Conservation (phyloP, 2,797 vertebrate species). For the Premnoplex brunnescens region DNA sequence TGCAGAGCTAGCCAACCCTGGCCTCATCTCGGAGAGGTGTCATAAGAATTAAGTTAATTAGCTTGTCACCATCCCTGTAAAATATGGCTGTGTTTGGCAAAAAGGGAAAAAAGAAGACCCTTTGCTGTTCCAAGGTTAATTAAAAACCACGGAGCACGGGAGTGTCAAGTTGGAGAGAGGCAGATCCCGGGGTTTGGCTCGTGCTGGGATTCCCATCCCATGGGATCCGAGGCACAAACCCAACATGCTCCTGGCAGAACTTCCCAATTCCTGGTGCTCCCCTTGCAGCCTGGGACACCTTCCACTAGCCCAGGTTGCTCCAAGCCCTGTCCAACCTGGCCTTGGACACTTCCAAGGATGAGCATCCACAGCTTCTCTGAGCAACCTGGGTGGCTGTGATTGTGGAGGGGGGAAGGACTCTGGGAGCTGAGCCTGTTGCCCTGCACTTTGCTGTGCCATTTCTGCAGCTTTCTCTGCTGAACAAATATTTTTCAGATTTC, state of each 20-base stretch:
- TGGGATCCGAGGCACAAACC: background rate
- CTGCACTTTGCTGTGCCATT: rapidly evolving
- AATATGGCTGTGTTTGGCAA: conserved; percentile 74
- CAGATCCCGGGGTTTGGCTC: background rate
- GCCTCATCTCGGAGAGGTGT: conserved; percentile 78
- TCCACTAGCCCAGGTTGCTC: rapidly evolving
- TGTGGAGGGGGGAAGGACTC: background rate
- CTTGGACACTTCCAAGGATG: background rate
- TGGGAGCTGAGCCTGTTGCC: rapidly evolving
- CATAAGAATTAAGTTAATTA: conserved; percentile 84
- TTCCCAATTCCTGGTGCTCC: rapidly evolving
- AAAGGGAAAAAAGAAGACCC: conserved; percentile 50
- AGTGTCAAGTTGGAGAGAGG: background rate
- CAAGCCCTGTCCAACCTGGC: rapidly evolving
- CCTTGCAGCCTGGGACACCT: background rate
- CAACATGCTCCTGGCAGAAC: rapidly evolving
- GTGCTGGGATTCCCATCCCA: background rate
- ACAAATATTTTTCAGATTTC: background rate
- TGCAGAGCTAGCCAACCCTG: conserved; percentile 74
- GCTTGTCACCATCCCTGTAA: conserved; percentile 78
- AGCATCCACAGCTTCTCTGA: background rate
- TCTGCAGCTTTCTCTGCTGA: background rate
- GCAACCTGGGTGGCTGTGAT: background rate
- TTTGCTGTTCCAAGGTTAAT: conserved; percentile 80
- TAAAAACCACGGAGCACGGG: conserved; percentile 63